Base-by-base conservation (phyloP, 2,797 vertebrate species). In the Echiichthys vipera region DNA sequence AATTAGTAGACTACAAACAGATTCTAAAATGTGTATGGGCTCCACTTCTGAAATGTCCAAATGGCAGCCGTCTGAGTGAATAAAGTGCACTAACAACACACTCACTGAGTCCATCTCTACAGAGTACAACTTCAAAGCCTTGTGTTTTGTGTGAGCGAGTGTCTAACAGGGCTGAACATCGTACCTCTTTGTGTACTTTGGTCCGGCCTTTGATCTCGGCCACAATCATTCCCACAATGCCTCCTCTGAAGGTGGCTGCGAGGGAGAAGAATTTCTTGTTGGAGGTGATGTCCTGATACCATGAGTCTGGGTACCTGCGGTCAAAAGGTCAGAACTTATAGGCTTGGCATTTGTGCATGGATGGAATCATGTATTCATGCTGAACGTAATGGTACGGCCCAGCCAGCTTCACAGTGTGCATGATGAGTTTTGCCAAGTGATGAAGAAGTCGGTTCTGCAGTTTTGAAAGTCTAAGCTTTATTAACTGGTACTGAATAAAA, bases 211-310 rank as follows among this genome's bases (percentile, higher is more conserved):
- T 99, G 93, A 99, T 99, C 93, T 99, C 98, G 40, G 98, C 97
- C 85, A 99, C 98, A 83, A 99, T 99, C 98, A 99, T 99, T 80
- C 98, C 98, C 94, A 98, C 95, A 12, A 99, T 99, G 92, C 96
- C 94, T 40, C 96, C 97, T 90, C 96, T 95, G 84, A 96, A 97
- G 0, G 97, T 99, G 84, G 98, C 98, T 53, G 98, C 97, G 14
- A 99, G 95, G 79, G 98, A 99, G 90, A 99, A 99, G 92, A 99
- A 99, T 92, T 98, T 99, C 94, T 98, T 98, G 96, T 98, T 99
- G 88, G 98, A 98, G 62, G 98, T 99, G 93, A 99, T 99, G 78
- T 99, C 98, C 92, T 96, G 96, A 95, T 99, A 99, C 98, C 98
- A 99, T 93, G 98, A 99, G 95, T 99, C 98, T 90, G 98, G 98